These are phyloP conservation scores for Micronisus gabar DNA, from an alignment of 2,113 vertebrate species.

Conservation along the genomic window DNA sequence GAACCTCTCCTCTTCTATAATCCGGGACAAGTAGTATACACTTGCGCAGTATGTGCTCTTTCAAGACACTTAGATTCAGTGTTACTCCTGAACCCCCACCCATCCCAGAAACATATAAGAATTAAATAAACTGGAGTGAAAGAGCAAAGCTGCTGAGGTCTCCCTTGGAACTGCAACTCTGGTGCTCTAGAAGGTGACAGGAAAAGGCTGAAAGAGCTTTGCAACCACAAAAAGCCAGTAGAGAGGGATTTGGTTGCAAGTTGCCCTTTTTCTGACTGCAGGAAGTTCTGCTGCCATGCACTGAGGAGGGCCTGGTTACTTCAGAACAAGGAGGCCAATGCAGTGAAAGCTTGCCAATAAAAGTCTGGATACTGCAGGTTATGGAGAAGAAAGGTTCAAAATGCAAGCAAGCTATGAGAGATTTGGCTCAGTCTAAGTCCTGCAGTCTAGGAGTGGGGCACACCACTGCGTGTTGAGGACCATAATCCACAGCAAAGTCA, in stretches of 20 bases:
- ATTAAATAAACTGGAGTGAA: not conserved
- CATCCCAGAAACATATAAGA: not conserved
- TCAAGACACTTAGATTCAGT: not conserved
- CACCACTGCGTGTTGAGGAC: not conserved
- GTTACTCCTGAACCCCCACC: not conserved
- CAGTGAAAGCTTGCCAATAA: not conserved
- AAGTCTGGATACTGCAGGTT: not conserved
- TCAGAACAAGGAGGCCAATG: not conserved
- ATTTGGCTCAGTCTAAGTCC: not conserved
- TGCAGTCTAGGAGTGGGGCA: not conserved
- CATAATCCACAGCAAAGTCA: not conserved
- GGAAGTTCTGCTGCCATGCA: not conserved
- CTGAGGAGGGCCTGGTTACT: not conserved
- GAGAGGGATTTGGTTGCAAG: not conserved
- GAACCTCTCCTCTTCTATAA: not conserved
- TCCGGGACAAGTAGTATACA: not conserved
- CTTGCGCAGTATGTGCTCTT: not conserved
- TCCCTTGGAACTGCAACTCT: not conserved
- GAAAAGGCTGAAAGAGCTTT: not conserved
- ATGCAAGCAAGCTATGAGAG: not conserved
- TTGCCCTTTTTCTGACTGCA: not conserved
- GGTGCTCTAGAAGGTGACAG: not conserved
- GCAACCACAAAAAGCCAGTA: not conserved
- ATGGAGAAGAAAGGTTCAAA: not conserved
- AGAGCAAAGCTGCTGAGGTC: not conserved